Evolutionary conservation across 2,797 vertebrate genomes (phyloP).

Genomic region (Phyllotis vaccarum): DNA sequence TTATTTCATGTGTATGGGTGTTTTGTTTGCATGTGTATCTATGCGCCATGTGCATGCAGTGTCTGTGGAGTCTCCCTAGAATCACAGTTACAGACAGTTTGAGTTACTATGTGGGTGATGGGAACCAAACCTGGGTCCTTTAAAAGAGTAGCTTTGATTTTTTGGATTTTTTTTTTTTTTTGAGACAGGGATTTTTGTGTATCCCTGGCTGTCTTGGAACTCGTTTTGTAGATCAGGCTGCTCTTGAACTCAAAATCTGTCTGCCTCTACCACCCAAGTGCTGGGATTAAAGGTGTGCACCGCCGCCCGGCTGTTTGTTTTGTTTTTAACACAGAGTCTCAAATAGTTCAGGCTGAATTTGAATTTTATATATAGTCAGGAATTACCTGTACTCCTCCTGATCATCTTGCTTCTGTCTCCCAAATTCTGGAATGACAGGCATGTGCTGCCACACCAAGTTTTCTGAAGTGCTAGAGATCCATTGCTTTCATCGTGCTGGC

Average conservation of each 20-base stretch:
- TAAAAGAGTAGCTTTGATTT: not conserved
- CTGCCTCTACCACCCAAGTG: not conserved
- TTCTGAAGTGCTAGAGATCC: too few relatives aligned
- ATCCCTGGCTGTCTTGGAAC: not conserved
- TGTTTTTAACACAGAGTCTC: not conserved
- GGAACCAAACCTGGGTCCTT: not conserved
- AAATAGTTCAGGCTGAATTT: not conserved
- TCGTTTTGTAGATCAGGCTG: not conserved
- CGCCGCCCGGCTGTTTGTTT: not conserved
- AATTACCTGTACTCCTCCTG: not conserved
- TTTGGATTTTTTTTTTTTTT: too few relatives aligned
- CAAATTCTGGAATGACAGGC: not conserved
- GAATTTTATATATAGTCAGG: too few relatives aligned
- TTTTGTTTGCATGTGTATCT: too few relatives aligned
- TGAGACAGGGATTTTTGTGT: not conserved
- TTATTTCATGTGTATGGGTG: too few relatives aligned
- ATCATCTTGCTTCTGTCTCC: not conserved
- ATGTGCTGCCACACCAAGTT: not conserved
- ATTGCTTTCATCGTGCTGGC: too few relatives aligned
- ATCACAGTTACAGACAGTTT: too few relatives aligned
- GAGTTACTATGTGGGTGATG: too few relatives aligned
- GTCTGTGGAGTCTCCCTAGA: too few relatives aligned
- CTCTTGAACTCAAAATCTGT: not conserved
- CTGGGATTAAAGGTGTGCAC: not conserved
- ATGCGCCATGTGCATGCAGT: too few relatives aligned